Base-by-base conservation (phyloP, 2,113 vertebrate species). In the Tyrannus savana region DNA sequence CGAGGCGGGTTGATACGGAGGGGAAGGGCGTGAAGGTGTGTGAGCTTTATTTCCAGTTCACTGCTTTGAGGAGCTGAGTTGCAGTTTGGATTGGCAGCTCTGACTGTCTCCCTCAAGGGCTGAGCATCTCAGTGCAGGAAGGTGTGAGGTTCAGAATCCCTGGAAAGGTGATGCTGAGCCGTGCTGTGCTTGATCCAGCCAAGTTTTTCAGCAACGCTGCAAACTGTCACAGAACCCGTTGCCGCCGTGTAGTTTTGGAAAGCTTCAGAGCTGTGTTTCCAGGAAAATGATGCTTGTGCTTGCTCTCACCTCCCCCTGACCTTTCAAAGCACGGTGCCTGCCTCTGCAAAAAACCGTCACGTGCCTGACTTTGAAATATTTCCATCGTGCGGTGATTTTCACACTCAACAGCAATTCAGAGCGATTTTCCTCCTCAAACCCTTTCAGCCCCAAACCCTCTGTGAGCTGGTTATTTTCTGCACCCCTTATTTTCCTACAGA, bases 381-480 rank as follows among this genome's bases (percentile, higher is more conserved):
- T 78, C 88, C 60, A 17, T 55, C 2, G 27, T 63, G 5, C 5
- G 0, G 55, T 17, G 47, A 79, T 85, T 95, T 96, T 84, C 63
- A 17, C 85, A 75, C 68, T 71, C 79, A 50, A 6, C 19, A 91
- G 53, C 58, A 37, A 46, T 77, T 80, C 69, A 52, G 85, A 53
- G 74, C 0, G 0, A 46, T 73, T 79, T 83, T 63, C 56, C 62
- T 42, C 71, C 84, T 84, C 53, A 4, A 53, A 58, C 67, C 39
- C 60, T 84, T 77, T 73, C 58, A 73, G 39, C 55, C 60, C 71
- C n/a, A 21, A 55, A 17, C 55, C 30, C 25, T 8, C 13, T 2
- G 3, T 0, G 1, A 86, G 46, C 41, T n/a, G 77, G 2, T 59
- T 59, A 2, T 25, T 80, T 83, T 46, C 60, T 76, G 0, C 46